Evolutionary conservation across 2,113 vertebrate genomes (phyloP).

Genomic region (Pollachius pollachius): DNA sequence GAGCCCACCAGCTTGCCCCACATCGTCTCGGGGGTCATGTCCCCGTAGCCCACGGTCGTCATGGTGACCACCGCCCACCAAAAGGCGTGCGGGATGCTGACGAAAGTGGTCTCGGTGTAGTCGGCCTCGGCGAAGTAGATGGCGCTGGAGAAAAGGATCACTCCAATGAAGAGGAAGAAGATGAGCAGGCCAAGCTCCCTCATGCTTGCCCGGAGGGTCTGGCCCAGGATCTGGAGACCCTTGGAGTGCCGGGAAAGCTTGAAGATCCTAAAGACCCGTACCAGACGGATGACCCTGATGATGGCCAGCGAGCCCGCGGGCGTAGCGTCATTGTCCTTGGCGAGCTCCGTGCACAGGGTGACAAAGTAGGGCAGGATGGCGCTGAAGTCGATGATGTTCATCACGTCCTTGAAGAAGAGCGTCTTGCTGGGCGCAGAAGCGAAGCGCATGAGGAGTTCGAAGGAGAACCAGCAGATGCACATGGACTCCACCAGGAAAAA

Average conservation of each 20-base stretch:
- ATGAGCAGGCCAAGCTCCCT: constrained; percentile 85
- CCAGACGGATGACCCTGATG: constrained; percentile 83
- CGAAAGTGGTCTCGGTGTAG: constrained; percentile 74
- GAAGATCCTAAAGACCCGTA: constrained; percentile 87
- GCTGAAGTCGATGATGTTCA: constrained; percentile 87
- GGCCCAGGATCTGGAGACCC: constrained; percentile 86
- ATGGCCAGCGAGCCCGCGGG: constrained; percentile 78
- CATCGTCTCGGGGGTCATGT: constrained; percentile 84
- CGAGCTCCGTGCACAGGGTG: constrained; percentile 79
- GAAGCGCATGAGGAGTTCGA: constrained; percentile 83
- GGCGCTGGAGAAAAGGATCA: constrained; percentile 83
- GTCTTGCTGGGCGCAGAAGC: constrained; percentile 77
- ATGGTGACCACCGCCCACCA: constrained; percentile 93
- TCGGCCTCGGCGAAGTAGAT: constrained; percentile 89
- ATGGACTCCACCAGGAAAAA: constrained; percentile 87
- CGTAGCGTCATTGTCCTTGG: constrained; percentile 52
- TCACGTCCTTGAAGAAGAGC: constrained; percentile 83
- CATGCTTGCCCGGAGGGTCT: constrained; percentile 86
- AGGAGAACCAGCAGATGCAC: constrained; percentile 89
- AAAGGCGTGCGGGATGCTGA: constrained; percentile 86
- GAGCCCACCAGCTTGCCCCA: constrained; percentile 88
- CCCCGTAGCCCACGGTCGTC: constrained; percentile 90
- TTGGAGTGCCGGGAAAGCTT: constrained; percentile 85
- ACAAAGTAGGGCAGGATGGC: constrained; percentile 88
- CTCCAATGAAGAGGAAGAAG: constrained; percentile 83